Evolutionary conservation across 2,888 invertebrate genomes (phyloP), one percentile per base, ranked within the genome.

Genomic region (Ypsolopha scabrella): DNA sequence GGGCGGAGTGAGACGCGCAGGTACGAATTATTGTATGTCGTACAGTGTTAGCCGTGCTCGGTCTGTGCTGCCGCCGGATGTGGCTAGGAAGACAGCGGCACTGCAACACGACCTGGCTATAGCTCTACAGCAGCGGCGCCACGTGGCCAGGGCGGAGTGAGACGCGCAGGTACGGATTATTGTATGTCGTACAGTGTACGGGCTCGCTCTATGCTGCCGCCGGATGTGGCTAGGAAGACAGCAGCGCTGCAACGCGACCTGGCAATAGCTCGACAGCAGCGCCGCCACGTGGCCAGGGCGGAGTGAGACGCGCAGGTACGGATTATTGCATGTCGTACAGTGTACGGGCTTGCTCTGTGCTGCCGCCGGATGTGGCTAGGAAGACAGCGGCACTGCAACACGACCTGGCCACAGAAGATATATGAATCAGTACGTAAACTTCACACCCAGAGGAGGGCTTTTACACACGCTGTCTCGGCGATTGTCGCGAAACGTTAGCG

Each of bases 161-260:
- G 69, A 41, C 49, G 24, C 24, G 24, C 24, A 24, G 24, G 24
- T 24, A 24, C 2, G 24, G 24, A 4, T 24, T 24, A 2, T 3
- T 24, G 24, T 24, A 24, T 4, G 24, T 4, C 24, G 4, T 24
- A 38, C 38, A 2, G 38, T 38, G 6, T 10, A 38, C 38, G 6
- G 38, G 2, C 2, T 38, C 38, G 6, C 51, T 89, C 90, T 44
- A 92, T 95, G 59, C 93, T 94, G 67, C 92, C 95, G 7, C 83
- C 97, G 53, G 93, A 94, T 48, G 95, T 97, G 75, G 93, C 93
- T 64, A 90, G 92, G 60, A 93, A 93, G 72, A 94, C 95, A 68
- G 93, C 93, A 39, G 94, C 93, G 46, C 88, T 97, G 66, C 92
- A 93, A 71, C 94, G 94, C 73, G 95, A 96, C 77, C 87, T 97